Evolutionary conservation across 1,140 invertebrate species (phyloP).

Genomic region (Chymomyza costata): DNA sequence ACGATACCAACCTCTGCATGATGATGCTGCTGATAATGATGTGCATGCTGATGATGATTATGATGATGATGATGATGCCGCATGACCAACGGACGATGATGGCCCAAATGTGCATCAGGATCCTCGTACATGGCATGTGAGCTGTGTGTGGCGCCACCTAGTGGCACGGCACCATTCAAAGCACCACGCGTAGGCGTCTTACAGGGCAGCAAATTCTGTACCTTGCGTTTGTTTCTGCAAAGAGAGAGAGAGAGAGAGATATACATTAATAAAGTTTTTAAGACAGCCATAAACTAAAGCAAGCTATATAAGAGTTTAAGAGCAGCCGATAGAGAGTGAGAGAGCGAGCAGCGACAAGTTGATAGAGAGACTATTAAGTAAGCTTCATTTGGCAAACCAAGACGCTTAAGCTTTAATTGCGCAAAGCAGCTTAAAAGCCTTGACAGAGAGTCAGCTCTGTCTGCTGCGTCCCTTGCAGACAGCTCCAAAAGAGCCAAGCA

Average conservation of each 20-base stretch:
- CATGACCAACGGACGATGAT: constrained; percentile 70
- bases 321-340: not conserved
- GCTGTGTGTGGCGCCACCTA: constrained; percentile 37
- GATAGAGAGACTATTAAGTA: not conserved
- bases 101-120: constrained; percentile 74
- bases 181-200: constrained; percentile 80
- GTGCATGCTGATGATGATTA: constrained; percentile 46
- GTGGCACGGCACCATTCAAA: constrained; percentile 73
- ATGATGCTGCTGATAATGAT: constrained; percentile 62
- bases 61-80: constrained; percentile 62
- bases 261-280: constrained; percentile 1
- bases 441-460: not conserved
- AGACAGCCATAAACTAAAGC: not conserved
- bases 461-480: too few species aligned
- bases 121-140: constrained; percentile 79
- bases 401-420: constrained; percentile 20
- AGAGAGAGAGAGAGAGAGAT: constrained; percentile 14
- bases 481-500: not conserved
- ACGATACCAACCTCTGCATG: constrained; percentile 68
- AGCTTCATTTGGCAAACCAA: not conserved
- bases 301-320: not conserved
- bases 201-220: constrained; percentile 83
- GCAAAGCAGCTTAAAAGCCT: constrained; percentile 18
- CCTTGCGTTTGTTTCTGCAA: constrained; percentile 83
- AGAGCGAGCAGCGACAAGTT: too few species aligned